phyloP scores from a whole-genome alignment of 2,113 vertebrate species.

The Synchiropus splendidus region DNA sequence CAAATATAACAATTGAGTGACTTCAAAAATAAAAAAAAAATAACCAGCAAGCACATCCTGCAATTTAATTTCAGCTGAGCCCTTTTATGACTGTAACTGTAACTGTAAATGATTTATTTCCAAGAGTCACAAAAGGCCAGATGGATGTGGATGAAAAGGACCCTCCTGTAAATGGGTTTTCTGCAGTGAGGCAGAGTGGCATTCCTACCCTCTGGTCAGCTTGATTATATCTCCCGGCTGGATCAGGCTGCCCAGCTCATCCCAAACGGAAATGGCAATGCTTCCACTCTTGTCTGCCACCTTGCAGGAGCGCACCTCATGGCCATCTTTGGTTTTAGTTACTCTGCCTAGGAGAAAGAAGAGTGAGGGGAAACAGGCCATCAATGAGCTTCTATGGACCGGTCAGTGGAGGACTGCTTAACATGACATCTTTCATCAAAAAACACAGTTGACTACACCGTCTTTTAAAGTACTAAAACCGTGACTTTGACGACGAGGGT shows the following conservation, averaged over 20 bases:
- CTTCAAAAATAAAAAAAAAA: too few relatives aligned
- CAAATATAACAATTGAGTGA: too few relatives aligned
- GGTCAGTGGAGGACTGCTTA: not conserved
- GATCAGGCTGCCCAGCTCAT: slow-evolving; percentile 90
- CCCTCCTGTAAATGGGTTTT: not conserved
- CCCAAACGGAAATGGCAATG: slow-evolving; percentile 98
- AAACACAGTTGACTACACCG: not conserved
- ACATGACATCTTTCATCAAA: not conserved
- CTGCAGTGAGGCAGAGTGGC: not conserved
- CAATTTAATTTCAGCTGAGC: too few relatives aligned
- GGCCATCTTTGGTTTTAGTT: slow-evolving; percentile 97
- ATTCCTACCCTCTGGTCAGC: slow-evolving; percentile 87
- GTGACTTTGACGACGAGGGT: too few relatives aligned
- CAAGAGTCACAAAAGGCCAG: too few relatives aligned
- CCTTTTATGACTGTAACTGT: too few relatives aligned
- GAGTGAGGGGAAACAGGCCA: too few relatives aligned
- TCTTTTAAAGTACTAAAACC: not conserved
- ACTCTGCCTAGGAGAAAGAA: slow-evolving; percentile 74
- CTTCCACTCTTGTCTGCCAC: slow-evolving; percentile 96
- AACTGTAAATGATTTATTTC: too few relatives aligned
- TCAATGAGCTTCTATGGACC: too few relatives aligned
- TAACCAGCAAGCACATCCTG: too few relatives aligned
- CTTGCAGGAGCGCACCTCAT: slow-evolving; percentile 94
- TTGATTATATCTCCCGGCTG: slow-evolving; percentile 96
- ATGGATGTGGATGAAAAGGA: too few relatives aligned